These are phyloP conservation scores for Melipona beecheii DNA, from an alignment of 2,888 invertebrate species.

Conservation along the genomic window DNA sequence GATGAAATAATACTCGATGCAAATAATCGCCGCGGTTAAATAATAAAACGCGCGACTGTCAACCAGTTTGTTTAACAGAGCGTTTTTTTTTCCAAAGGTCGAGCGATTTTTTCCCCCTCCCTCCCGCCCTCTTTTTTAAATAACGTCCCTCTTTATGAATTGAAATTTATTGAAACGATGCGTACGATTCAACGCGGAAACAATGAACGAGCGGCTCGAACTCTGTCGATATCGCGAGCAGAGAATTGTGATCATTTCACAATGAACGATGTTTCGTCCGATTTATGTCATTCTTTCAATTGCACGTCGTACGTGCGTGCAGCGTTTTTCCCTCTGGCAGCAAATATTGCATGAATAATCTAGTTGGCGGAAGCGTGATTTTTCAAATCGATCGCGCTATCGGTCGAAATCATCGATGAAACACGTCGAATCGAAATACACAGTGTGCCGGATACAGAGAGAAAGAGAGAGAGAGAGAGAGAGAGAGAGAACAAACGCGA, in stretches of 20 bases:
- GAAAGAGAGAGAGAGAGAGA: not conserved
- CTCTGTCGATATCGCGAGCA: not conserved
- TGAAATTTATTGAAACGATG: constrained; percentile 9
- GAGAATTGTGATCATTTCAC: not conserved
- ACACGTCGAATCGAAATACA: constrained; percentile 12
- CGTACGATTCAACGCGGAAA: not conserved
- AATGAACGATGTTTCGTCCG: not conserved
- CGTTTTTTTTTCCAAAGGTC: not conserved
- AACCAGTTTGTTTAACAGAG: not conserved
- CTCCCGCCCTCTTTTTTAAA: not conserved
- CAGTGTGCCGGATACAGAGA: not conserved
- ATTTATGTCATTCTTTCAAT: not conserved
- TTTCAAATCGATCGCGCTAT: constrained; percentile 10
- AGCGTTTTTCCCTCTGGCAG: not conserved
- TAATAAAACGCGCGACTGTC: not conserved
- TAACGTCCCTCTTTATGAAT: not conserved
- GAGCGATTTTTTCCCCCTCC: not conserved
- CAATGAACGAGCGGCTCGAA: not conserved
- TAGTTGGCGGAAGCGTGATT: not conserved
- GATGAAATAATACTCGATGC: not conserved
- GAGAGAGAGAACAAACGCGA: not conserved
- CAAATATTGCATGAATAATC: not conserved
- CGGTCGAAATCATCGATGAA: not conserved
- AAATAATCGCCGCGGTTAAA: not conserved
- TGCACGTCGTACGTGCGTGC: not conserved